Evolutionary conservation across 2,888 invertebrate genomes (phyloP), one percentile per base, ranked within the genome.

Genomic region (Tetrapedia diversipes): DNA sequence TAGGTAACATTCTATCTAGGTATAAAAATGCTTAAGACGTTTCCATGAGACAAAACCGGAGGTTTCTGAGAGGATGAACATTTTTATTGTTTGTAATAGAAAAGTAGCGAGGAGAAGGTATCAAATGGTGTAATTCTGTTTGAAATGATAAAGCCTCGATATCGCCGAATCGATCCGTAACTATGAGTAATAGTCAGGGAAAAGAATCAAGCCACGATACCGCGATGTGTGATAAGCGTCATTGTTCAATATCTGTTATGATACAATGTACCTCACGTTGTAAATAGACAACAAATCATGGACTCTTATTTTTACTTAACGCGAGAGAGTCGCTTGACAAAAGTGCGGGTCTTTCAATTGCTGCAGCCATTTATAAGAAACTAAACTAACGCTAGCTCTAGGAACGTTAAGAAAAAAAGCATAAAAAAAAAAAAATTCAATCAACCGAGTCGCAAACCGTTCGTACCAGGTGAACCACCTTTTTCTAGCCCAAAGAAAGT

Each of bases 251-350:
- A 74, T 78, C 77, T 67, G n/a, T 79, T 73, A 81, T 71, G 41
- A 76, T 64, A 64, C 72, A 71, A 84, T 83, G 80, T 85, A 83
- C 80, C 85, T 85, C 79, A 84, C 76, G 73, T 82, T 89, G 88
- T 89, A 89, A 82, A 89, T 89, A 89, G 84, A 82, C 80, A 72
- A 77, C 74, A 84, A 83, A 87, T 84, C 80, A 82, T 81, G 81
- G 75, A 82, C 77, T 76, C 71, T 85, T 82, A 82, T 82, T 86
- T 84, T 83, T 80, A 74, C 70, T 77, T 78, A 70, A 66, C 32
- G 51, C 57, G 60, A 74, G 57, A 24, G 37, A 39, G 27, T 49
- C 60, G 73, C 61, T 69, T 64, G 56, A 63, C 16, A 61, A 60
- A 53, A 47, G 47, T 32, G 60, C 49, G 56, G 49, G 45, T 64